Conservation (phyloP, 2,113 vertebrate genomes). For the Alouatta palliata region DNA sequence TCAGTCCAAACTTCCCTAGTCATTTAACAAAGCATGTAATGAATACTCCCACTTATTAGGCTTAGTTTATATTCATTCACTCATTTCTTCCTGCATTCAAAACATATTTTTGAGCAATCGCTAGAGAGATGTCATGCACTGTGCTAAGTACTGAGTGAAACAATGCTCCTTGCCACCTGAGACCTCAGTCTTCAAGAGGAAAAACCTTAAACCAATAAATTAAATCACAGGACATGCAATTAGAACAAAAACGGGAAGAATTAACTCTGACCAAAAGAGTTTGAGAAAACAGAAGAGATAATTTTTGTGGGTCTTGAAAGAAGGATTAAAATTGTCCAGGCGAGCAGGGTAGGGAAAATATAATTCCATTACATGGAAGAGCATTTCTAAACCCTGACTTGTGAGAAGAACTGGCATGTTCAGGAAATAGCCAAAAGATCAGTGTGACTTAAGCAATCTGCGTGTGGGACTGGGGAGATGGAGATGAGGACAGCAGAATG, state of each 20-base stretch:
- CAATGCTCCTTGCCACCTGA: not conserved
- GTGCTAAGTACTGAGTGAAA: not conserved
- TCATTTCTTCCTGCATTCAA: not conserved
- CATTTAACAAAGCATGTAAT: not conserved
- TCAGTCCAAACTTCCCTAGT: not conserved
- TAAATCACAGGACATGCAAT: not conserved
- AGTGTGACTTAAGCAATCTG: not conserved
- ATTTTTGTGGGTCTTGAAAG: not conserved
- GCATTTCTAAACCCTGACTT: not conserved
- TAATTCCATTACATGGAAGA: not conserved
- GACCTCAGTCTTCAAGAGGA: not conserved
- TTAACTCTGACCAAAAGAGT: not conserved
- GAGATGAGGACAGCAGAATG: not conserved
- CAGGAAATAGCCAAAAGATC: not conserved
- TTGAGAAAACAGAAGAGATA: not conserved
- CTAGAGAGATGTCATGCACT: not conserved
- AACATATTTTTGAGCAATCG: not conserved
- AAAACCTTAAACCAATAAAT: not conserved
- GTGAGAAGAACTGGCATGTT: not conserved
- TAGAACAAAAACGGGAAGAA: not conserved
- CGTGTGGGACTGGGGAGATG: fast-evolving
- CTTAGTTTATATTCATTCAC: not conserved
- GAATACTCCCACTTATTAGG: not conserved
- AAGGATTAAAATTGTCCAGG: not conserved
- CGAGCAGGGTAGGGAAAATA: not conserved